These are phyloP conservation scores for Apamea epomidion DNA, from an alignment of 2,888 invertebrate species.

Conservation along the genomic window DNA sequence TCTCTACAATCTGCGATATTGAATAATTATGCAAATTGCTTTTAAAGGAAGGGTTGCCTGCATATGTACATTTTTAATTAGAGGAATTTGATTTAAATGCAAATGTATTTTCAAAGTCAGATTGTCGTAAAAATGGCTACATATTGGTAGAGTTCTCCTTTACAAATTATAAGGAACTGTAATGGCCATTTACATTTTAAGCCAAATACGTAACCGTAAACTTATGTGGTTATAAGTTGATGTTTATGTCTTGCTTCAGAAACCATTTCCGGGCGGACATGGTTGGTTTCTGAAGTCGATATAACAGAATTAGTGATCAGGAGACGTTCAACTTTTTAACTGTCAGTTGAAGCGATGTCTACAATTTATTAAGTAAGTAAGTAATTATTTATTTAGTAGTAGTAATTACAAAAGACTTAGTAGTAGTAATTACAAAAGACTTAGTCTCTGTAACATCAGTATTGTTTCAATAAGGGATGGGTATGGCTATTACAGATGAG, in stretches of 20 bases:
- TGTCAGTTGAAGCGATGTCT: neutral
- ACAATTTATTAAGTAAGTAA: neutral
- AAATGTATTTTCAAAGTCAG: constrained; percentile 7
- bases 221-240: neutral
- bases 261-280: neutral
- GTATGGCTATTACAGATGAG: neutral
- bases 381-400: no score
- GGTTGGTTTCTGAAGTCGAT: constrained; percentile 6
- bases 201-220: neutral
- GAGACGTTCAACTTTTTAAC: neutral
- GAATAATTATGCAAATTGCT: constrained; percentile 55
- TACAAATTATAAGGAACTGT: neutral
- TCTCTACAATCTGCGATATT: constrained; percentile 51
- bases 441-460: neutral
- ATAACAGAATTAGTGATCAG: neutral
- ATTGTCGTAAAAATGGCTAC: constrained; percentile 9
- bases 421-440: no score
- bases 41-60: constrained; percentile 27
- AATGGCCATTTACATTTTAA: neutral
- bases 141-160: neutral
- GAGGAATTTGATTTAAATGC: constrained; percentile 31
- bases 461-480: neutral
- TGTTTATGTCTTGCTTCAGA: neutral
- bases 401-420: neutral
- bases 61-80: constrained; percentile 38